Evolutionary conservation across 2,888 invertebrate genomes (phyloP), one percentile per base, ranked within the genome.

Genomic region (Tetheella fluctuosa): DNA sequence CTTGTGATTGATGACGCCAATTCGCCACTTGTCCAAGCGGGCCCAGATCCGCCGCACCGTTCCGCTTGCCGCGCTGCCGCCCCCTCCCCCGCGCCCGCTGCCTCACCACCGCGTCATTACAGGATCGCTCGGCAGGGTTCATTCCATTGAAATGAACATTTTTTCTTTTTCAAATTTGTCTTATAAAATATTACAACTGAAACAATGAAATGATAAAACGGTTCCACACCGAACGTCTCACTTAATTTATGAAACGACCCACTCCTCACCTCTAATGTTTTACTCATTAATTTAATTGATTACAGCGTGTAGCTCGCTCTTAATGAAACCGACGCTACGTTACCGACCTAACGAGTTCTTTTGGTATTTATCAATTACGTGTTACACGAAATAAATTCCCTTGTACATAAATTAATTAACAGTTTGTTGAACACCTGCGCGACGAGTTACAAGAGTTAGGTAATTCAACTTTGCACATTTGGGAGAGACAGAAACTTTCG

Each of bases 1-100:
- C 68, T 65, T 65, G 84, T 89, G 90, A 91, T 91, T 90, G 90
- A 91, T 91, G 89, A 87, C 77, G 85, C 81, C 88, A 89, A 89
- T 90, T 85, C 87, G 83, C 86, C 83, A 85, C 84, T 87, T 83
- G 85, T 80, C 86, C 83, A 76, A 79, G 67, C 64, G 63, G 65
- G 59, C 65, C 57, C 68, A 63, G 61, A 58, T 60, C 64, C 67
- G 65, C 63, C 65, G 60, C 54, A 57, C 17, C 61, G 52, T 64
- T 13, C 15, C 37, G 37, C 52, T 2, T 7, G 37, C 52, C 61
- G 57, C 28, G 53, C 66, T 13, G 34, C 30, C 13, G 7, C 7
- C 62, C 62, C 68, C 61, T 69, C 63, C 66, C 67, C 65, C 68
- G 63, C 66, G 17, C 25, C 4, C 23, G n/a, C 28, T 42, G 17